Evolutionary conservation across 2,888 invertebrate species (phyloP), one percentile per base, ranked within the genome.

Genomic region (Aquatica leii): DNA sequence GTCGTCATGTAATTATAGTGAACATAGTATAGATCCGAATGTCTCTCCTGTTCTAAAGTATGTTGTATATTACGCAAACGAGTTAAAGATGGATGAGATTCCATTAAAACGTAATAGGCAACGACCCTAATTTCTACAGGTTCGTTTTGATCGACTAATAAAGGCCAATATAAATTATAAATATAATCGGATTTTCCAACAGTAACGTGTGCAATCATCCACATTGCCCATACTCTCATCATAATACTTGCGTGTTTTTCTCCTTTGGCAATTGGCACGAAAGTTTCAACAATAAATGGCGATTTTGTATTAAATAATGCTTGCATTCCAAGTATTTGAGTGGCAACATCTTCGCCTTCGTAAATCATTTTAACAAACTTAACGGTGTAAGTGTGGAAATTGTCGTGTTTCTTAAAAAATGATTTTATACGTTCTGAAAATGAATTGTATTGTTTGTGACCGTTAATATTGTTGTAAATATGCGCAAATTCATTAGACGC

Each of bases 251-350:
- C 75, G 65, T 2, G 73, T 72, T 15, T 73, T 60, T 17, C 78
- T 1, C 81, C 81, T 9, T 73, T 74, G 6, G 85, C 77, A 0
- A 82, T 77, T 0, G 83, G 83, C 24, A 75, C 77, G 52, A 86
- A 68, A 51, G 80, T 77, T 46, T 80, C 76, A 20, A 80, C 66
- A 21, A 82, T 77, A 18, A 77, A 76, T 6, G 75, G 76, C 2
- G 82, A 69, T 64, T 79, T 77, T 37, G 84, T 79, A 71, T 86
- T 86, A 43, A 74, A 77, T 53, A 86, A 74, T 1, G 82, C 85
- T 73, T 81, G 78, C 49, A 84, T 66, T 69, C 82, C 84, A 14
- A 82, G 63, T 66, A 83, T 71, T 72, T 82, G 80, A 65, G 78
- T 75, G 1, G 78, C 73, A 57, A 82, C 78, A 6, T 24, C 24